Base-by-base conservation (phyloP, 2,888 invertebrate genomes). In the Acrobasis consociella region DNA sequence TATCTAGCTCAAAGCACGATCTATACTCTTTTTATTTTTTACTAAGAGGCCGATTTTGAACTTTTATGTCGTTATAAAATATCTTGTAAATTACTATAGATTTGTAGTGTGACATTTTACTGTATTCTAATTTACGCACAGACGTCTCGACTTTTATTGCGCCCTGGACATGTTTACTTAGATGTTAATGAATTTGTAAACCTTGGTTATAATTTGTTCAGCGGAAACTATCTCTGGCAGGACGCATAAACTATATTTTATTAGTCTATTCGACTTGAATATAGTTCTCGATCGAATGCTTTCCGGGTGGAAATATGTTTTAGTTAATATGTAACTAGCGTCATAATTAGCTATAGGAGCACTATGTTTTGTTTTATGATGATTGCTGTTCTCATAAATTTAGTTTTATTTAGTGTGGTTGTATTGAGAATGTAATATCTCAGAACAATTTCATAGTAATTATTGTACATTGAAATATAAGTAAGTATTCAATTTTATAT, bases 171-270 rank as follows among this genome's bases (percentile, higher is more conserved):
- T 49, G 53, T 55, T 62, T 62, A 55, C 49, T 55, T 55, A 53
- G 62, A 55, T 53, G 49, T 67, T 77, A 80, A 80, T 79, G 73
- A 79, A 78, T 82, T 80, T 77, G 73, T 78, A 70, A 72, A 67
- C 68, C 66, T 42, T 42, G 42, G 39, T 56, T 56, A 71, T 77
- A 76, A 80, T 82, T 81, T 77, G 69, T 68, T 69, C 72, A 70
- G 69, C 85, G 86, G 86, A 86, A 83, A 76, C 77, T 73, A 78
- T 84, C 77, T 75, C 22, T 52, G 63, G 65, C 83, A 83, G 87
- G 85, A 87, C 75, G 71, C 76, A 85, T 87, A 85, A 85, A 85
- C 67, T 75, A 70, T 66, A 64, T 68, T 62, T 62, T 62, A 62
- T 46, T 62, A 17, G 49, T 49, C 37, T n/a, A 31, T 62, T 62